These are phyloP conservation scores for Lutjanus argentimaculatus DNA, from an alignment of 2,797 vertebrate genomes.

Conservation along the genomic window DNA sequence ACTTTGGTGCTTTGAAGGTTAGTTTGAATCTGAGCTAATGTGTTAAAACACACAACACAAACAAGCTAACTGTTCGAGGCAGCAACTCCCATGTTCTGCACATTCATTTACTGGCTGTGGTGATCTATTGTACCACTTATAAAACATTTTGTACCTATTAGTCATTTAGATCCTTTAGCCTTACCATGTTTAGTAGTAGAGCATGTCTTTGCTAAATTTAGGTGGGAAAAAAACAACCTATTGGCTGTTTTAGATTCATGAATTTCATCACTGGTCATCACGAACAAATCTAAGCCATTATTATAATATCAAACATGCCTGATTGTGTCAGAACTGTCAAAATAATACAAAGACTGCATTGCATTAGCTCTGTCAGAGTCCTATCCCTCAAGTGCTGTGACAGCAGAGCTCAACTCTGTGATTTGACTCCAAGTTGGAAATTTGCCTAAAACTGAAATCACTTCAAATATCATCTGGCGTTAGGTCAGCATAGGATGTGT, in stretches of 20 bases:
- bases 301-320: slow-evolving; percentile 22
- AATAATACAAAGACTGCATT: slow-evolving; percentile 7
- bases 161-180: too few relatives aligned
- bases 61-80: too few relatives aligned
- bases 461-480: slow-evolving; percentile 37
- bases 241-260: neutral
- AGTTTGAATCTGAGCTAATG: too few relatives aligned
- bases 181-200: too few relatives aligned
- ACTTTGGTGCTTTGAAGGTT: too few relatives aligned
- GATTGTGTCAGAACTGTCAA: slow-evolving; percentile 31
- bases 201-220: neutral
- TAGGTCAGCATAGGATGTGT: slow-evolving; percentile 43
- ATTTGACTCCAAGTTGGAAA: slow-evolving; percentile 49
- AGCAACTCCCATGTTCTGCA: too few relatives aligned
- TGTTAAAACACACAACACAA: too few relatives aligned
- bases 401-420: slow-evolving; percentile 23
- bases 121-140: too few relatives aligned
- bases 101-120: too few relatives aligned
- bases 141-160: too few relatives aligned
- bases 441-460: slow-evolving; percentile 47
- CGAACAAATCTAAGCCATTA: slow-evolving; percentile 2
- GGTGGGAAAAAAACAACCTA: neutral
- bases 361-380: slow-evolving; percentile 7
- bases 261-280: neutral
- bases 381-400: slow-evolving; percentile 6